Evolutionary conservation across 2,888 invertebrate genomes (phyloP).

Genomic region (Parasteatoda lunata): DNA sequence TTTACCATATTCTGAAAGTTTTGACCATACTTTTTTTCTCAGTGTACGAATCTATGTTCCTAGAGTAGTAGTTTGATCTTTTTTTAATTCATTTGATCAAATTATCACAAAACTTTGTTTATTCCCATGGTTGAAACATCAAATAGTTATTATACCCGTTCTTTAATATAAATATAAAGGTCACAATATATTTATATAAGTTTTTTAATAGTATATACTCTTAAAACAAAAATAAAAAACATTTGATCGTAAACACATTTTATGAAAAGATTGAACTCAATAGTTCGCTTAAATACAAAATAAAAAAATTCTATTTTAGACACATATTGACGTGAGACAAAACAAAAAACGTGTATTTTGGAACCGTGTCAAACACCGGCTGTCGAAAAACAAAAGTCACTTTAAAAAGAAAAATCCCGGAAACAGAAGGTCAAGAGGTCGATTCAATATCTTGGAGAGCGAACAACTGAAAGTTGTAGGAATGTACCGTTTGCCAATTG

Average conservation of each 20-base stretch:
- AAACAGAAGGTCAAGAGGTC: conserved; percentile 37
- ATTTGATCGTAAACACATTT: not conserved
- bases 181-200: too few relatives aligned
- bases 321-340: not conserved
- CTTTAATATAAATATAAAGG: too few relatives aligned
- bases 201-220: too few relatives aligned
- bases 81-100: too few relatives aligned
- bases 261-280: not conserved
- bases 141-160: too few relatives aligned
- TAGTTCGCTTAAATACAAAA: not conserved
- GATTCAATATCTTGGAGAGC: conserved; percentile 27
- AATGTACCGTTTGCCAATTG: conserved; percentile 7
- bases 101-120: too few relatives aligned
- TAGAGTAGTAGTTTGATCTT: too few relatives aligned
- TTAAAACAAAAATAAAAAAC: not conserved
- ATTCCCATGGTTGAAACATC: too few relatives aligned
- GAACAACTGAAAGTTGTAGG: conserved; percentile 9
- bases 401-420: conserved; percentile 13
- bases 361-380: not conserved
- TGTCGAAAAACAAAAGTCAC: conserved; percentile 16
- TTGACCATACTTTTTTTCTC: too few relatives aligned
- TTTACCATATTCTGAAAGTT: too few relatives aligned
- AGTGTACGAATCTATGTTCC: too few relatives aligned
- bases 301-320: not conserved
- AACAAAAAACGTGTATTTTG: conserved; percentile 3